Conservation (phyloP, 2,797 vertebrate genomes). For the Hemibagrus guttatus region DNA sequence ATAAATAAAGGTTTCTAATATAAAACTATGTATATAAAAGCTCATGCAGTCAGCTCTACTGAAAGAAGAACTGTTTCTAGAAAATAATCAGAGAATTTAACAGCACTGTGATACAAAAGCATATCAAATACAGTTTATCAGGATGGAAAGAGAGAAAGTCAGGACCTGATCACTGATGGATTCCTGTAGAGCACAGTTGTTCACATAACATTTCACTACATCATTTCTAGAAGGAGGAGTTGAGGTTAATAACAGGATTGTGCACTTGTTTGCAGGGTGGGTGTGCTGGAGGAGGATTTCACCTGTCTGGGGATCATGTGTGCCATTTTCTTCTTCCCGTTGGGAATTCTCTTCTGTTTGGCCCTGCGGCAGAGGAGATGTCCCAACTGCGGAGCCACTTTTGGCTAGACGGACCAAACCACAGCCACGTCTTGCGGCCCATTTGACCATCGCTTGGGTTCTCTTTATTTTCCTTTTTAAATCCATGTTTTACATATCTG, state of each 20-base stretch:
- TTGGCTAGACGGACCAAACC: conserved; percentile 84
- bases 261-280: conserved; percentile 79
- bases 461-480: conserved; percentile 46
- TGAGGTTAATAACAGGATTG: neutral
- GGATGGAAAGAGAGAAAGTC: neutral
- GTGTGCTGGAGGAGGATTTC: conserved; percentile 96
- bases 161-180: neutral
- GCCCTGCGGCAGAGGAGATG: conserved; percentile 95
- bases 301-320: conserved; percentile 95
- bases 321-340: conserved; percentile 95
- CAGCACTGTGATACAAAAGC: neutral
- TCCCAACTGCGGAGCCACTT: conserved; percentile 95
- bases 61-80: neutral
- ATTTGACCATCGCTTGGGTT: conserved; percentile 40
- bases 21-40: neutral
- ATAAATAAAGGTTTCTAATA: no score
- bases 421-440: conserved; percentile 14
- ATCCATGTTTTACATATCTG: conserved; percentile 42
- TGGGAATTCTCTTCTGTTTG: conserved; percentile 96
- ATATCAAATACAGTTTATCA: neutral
- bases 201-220: neutral
- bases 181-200: neutral
- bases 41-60: no score
- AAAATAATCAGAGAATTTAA: neutral
- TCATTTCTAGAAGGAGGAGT: neutral